A percentile compares a stretch with the other conserved stretches of the same genome.
Evolutionary conservation across 2,797 vertebrate genomes (phyloP).

Genomic region (Hephaestus fuliginosus): DNA sequence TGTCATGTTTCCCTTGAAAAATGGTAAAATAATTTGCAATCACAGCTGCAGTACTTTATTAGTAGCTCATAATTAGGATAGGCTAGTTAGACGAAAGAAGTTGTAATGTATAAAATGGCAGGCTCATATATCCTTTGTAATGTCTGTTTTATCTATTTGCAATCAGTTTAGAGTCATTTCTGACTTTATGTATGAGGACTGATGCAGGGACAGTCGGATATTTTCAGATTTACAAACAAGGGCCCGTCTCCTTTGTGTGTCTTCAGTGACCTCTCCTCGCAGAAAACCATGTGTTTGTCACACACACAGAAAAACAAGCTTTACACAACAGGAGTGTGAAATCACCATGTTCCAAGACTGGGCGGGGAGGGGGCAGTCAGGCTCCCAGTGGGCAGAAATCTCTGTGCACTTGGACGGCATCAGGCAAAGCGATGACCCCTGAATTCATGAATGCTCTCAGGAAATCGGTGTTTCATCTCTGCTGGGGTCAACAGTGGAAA

Average conservation of each 20-base stretch:
- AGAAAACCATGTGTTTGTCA: constrained; percentile 81
- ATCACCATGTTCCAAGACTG: constrained; percentile 81
- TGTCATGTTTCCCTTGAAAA: constrained; percentile 39
- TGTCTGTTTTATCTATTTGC: constrained; percentile 34
- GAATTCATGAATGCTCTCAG: constrained; percentile 64
- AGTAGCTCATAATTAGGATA: constrained; percentile 18
- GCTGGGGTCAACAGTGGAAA: constrained; percentile 53
- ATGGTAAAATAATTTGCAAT: constrained; percentile 41
- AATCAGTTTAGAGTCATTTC: constrained; percentile 33
- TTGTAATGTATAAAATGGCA: not conserved
- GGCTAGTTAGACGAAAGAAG: constrained; percentile 1
- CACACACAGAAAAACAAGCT: constrained; percentile 76
- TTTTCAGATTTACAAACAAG: constrained; percentile 71
- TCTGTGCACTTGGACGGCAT: constrained; percentile 52
- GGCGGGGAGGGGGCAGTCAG: constrained; percentile 7
- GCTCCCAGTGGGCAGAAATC: constrained; percentile 61
- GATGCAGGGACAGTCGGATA: constrained; percentile 50
- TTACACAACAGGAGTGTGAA: constrained; percentile 83
- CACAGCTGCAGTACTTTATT: constrained; percentile 12
- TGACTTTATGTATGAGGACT: constrained; percentile 45
- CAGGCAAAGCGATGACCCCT: constrained; percentile 65
- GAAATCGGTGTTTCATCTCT: constrained; percentile 67
- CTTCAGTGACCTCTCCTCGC: constrained; percentile 72
- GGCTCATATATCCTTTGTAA: not conserved
- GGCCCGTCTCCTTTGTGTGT: constrained; percentile 63